Conservation (phyloP, 1,140 invertebrate species). For the Saxidomus purpurata region DNA sequence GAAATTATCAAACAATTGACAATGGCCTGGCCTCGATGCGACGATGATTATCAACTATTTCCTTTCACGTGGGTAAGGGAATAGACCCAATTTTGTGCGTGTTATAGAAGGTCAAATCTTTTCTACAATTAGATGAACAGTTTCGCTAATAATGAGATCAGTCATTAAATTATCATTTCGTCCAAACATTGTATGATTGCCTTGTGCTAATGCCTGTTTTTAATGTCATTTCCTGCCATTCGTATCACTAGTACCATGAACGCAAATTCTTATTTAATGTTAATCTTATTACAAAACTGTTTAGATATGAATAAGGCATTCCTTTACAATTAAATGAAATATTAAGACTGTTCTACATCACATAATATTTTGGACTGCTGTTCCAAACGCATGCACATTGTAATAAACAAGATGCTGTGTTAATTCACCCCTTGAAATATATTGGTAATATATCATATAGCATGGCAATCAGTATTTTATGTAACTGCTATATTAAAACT, state of each 20-base stretch:
- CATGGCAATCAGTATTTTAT: background rate
- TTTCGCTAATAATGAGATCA: constrained; percentile 51
- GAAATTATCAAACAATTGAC: constrained; percentile 68
- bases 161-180: constrained; percentile 67
- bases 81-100: constrained; percentile 64
- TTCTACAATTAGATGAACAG: constrained; percentile 43
- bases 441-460: background rate
- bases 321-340: too few species aligned
- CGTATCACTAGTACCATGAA: constrained; percentile 9
- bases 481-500: constrained; percentile 14
- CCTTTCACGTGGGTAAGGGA: constrained; percentile 60
- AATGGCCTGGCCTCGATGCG: constrained; percentile 56
- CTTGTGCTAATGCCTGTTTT: constrained; percentile 37
- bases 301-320: too few species aligned
- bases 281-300: background rate
- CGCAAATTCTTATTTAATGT: constrained; percentile 1
- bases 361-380: too few species aligned
- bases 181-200: constrained; percentile 51
- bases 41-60: constrained; percentile 64
- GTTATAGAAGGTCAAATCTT: constrained; percentile 63
- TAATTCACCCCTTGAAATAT: too few species aligned
- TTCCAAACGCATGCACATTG: too few species aligned
- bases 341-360: too few species aligned
- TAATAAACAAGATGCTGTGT: too few species aligned
- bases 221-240: constrained; percentile 42